These are phyloP conservation scores for Lerema accius DNA, from an alignment of 1,140 invertebrate species.

Conservation along the genomic window DNA sequence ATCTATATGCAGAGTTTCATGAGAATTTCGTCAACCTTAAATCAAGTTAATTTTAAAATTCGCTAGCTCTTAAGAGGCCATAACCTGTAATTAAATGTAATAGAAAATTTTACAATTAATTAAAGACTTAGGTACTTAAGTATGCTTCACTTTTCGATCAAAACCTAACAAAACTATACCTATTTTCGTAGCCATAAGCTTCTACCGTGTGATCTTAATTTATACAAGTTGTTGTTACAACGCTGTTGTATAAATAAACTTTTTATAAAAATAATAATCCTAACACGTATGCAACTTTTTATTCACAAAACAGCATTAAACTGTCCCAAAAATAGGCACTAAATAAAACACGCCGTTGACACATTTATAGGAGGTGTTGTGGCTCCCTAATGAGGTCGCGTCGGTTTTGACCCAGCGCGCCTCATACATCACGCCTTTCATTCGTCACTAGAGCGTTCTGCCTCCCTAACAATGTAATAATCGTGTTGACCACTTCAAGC, in stretches of 20 bases:
- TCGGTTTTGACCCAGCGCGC: constrained; percentile 10
- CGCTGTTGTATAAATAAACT: not conserved
- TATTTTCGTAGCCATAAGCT: too few species aligned
- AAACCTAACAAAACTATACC: too few species aligned
- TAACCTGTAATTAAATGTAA: too few species aligned
- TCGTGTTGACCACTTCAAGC: constrained; percentile 19
- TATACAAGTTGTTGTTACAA: not conserved
- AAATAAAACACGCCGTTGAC: constrained; percentile 6
- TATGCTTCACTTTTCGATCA: too few species aligned
- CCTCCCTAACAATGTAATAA: constrained; percentile 23
- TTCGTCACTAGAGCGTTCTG: constrained; percentile 6
- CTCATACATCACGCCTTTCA: constrained; percentile 27
- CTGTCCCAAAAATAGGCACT: constrained; percentile 1
- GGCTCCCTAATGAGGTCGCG: constrained; percentile 12
- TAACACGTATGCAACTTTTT: not conserved
- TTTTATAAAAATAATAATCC: too few species aligned
- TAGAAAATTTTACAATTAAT: too few species aligned
- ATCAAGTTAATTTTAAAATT: too few species aligned
- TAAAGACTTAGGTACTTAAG: too few species aligned
- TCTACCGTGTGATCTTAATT: too few species aligned
- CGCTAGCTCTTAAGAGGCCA: too few species aligned
- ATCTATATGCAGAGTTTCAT: too few species aligned
- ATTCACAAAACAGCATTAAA: constrained; percentile 3
- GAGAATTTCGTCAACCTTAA: too few species aligned
- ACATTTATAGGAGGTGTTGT: constrained; percentile 12